phyloP scores from a whole-genome alignment of 2,113 vertebrate species.

The Desmodus rotundus region DNA sequence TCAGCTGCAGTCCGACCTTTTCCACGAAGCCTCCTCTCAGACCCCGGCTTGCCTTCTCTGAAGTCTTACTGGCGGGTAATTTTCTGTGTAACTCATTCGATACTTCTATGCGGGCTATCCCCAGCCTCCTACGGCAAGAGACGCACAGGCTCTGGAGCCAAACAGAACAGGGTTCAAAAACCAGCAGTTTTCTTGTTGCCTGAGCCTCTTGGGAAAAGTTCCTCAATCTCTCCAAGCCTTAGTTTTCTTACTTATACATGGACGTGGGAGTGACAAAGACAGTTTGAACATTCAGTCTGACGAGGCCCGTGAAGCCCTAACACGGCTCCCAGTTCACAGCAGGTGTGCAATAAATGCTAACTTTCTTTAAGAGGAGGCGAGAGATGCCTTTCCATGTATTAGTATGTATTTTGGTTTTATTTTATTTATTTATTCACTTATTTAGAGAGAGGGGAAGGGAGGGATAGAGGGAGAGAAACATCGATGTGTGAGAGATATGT shows the following conservation, averaged over 20 bases:
- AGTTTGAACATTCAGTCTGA: neutral
- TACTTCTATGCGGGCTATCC: neutral
- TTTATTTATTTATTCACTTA: too few relatives aligned
- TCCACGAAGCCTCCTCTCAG: neutral
- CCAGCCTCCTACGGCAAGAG: neutral
- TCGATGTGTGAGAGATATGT: too few relatives aligned
- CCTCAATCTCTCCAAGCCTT: neutral
- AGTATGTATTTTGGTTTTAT: too few relatives aligned
- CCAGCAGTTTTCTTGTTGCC: neutral
- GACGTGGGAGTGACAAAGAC: neutral
- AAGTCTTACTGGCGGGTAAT: neutral
- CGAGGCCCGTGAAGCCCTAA: neutral
- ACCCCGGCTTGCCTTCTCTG: neutral
- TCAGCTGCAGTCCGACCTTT: neutral
- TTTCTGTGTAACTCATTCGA: neutral
- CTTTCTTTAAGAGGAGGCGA: too few relatives aligned
- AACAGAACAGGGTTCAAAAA: neutral
- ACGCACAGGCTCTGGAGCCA: neutral
- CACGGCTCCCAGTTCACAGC: neutral
- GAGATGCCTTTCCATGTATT: too few relatives aligned
- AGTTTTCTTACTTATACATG: neutral
- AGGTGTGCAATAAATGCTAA: neutral
- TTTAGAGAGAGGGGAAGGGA: too few relatives aligned
- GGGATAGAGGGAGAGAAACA: too few relatives aligned
- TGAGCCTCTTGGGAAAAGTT: neutral